phyloP scores from a whole-genome alignment of 2,888 invertebrate species.

The Cantharis rufa region DNA sequence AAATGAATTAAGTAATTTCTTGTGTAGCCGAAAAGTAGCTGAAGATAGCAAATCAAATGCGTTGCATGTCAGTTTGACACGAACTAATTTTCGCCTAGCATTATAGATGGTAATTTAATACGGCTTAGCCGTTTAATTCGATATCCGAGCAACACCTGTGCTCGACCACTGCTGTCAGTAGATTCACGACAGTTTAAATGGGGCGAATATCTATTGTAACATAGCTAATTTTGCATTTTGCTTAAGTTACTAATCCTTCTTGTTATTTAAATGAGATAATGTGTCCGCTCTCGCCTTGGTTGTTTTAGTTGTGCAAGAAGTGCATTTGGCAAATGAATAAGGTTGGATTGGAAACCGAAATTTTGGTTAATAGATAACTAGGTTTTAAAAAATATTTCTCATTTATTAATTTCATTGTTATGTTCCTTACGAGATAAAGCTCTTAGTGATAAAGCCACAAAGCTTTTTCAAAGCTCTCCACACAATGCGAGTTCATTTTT shows the following conservation, averaged over 20 bases:
- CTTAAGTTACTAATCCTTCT: background rate
- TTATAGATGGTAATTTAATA: constrained; percentile 40
- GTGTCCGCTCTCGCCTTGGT: background rate
- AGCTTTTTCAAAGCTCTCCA: constrained; percentile 26
- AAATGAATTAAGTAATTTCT: background rate
- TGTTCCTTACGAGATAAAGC: constrained; percentile 22
- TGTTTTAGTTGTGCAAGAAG: background rate
- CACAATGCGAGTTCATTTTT: constrained; percentile 37
- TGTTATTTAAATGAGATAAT: background rate
- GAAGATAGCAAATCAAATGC: constrained; percentile 16
- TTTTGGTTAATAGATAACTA: background rate
- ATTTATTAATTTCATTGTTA: constrained; percentile 25
- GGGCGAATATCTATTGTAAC: constrained; percentile 6
- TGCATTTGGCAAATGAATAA: background rate
- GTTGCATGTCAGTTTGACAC: constrained; percentile 29
- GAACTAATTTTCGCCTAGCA: constrained; percentile 37
- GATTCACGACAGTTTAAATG: constrained; percentile 13
- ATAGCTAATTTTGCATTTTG: constrained; percentile 5
- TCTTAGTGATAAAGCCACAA: constrained; percentile 22
- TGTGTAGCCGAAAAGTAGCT: background rate
- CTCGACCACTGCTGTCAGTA: constrained; percentile 19
- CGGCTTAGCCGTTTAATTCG: constrained; percentile 37
- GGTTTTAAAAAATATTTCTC: constrained; percentile 2
- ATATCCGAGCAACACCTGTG: constrained; percentile 36
- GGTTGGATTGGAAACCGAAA: background rate